Base-by-base conservation (phyloP, 2,888 invertebrate species). In the Lepetodrilus schrolli region DNA sequence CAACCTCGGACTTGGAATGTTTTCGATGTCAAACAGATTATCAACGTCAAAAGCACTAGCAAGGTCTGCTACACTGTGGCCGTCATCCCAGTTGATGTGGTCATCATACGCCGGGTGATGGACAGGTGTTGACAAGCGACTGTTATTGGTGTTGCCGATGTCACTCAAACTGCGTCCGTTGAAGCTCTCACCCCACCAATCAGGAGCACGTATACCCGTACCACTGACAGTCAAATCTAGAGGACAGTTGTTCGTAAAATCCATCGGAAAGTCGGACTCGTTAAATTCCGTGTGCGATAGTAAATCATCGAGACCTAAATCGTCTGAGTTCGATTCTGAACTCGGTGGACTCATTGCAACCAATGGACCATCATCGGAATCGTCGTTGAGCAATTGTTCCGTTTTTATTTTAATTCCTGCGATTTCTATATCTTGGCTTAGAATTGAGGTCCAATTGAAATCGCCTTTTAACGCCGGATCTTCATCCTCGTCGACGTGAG, bases 391-490 rank as follows among this genome's bases (percentile, higher is more conserved):
- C 37, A 90, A 81, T 34, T 87, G 84, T 77, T 89, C 90, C 3
- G 89, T 88, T 80, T 89, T 89, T 13, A 90, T 82, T 72, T 77
- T 80, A 43, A 86, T 76, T 10, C 90, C 89, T 34, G 85, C 88
- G 20, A 90, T 86, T 70, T 88, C 87, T 66, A 90, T 89, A 78
- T 89, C 89, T 77, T 89, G 90, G 72, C 85, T 85, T 38, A 90
- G 77, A 70, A 89, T 84, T 23, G 87, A 82, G 37, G 87, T 88
- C 89, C 89, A 90, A 82, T 86, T 89, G 78, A 90, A 87, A 77
- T 89, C 89, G 23, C 83, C 84, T 66, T 80, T 83, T 13, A 83
- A 50, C 47, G 83, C 78, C 26, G 81, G 83, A 34, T 83, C 81
- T 23, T 83, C 83, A 13, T 83, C 82, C 4, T 84, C 84, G n/a